Evolutionary conservation across 2,113 vertebrate species (phyloP).

Genomic region (Platanista minor): DNA sequence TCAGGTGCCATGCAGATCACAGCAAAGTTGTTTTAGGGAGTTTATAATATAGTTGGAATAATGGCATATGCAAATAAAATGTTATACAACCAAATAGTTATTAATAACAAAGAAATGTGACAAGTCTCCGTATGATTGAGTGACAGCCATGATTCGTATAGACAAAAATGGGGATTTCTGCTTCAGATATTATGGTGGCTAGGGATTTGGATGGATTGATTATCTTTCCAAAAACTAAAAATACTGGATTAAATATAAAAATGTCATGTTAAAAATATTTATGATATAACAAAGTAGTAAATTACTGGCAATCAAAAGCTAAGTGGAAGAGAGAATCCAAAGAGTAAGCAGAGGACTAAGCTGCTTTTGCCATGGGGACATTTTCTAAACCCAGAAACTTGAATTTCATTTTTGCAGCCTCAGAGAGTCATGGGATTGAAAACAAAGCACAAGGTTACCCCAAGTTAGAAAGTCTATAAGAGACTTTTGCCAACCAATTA

Average conservation of each 20-base stretch:
- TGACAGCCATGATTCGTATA: background rate
- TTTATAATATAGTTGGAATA: background rate
- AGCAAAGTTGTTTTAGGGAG: background rate
- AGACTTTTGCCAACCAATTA: background rate
- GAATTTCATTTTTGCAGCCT: background rate
- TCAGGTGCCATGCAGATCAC: background rate
- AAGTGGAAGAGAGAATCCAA: background rate
- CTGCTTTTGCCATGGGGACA: background rate
- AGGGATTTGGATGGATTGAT: background rate
- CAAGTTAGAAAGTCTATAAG: background rate
- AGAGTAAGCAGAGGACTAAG: background rate
- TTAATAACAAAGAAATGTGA: background rate
- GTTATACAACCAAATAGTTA: background rate
- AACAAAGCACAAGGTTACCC: background rate
- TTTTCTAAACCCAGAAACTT: background rate
- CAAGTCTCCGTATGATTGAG: background rate
- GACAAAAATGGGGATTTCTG: background rate
- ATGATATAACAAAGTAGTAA: constrained; percentile 28
- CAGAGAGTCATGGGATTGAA: background rate
- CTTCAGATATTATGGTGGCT: background rate
- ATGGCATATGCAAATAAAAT: background rate
- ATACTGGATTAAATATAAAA: background rate
- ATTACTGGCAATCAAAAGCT: constrained; percentile 20
- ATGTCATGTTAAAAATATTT: background rate
- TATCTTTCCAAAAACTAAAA: constrained; percentile 15